Base-by-base conservation (phyloP, 2,888 invertebrate species). In the Leucozona laternaria region DNA sequence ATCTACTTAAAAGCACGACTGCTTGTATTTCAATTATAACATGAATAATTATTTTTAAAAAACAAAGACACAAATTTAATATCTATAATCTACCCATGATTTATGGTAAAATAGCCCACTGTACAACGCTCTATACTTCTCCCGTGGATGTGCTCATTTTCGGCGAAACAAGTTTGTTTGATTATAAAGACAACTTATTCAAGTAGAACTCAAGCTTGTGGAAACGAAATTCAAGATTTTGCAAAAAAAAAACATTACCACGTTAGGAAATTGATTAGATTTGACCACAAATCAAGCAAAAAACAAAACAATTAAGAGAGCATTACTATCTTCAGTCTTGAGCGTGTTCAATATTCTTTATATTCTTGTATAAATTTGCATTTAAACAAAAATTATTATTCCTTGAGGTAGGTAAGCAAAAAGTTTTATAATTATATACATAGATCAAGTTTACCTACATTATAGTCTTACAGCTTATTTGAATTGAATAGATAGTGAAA, bases 131-230 rank as follows among this genome's bases (percentile, higher is more conserved):
- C 11, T 5, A 22, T 25, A 43, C 25, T 48, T 6, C 31, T 37
- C 20, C 37, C 4, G 37, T 37, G 34, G 3, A 64, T 20, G 68
- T 66, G 72, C 22, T 72, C 31, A 77, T 62, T 85, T 80, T 83
- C 28, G 73, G 77, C 13, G 43, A 85, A 85, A 85, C 85, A 28
- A 73, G 85, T 85, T 85, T 85, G 20, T 55, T 34, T 13, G 1
- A 22, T 64, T 64, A 20, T 64, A 75, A 70, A 43, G 25, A 28
- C n/a, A 68, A 57, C 40, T 28, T 17, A 20, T 34, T 20, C 13
- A 48, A 4, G 34, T 57, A 31, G 31, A 40, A 60, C 31, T 22
- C 1, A 50, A 2, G 34, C 20, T 50, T 34, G 22, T 43, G 8
- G 25, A 34, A 50, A 68, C 11, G 13, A 50, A 53, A 53, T 10